phyloP scores from a whole-genome alignment of 2,797 vertebrate genomes.

The Holocentrus rufus region DNA sequence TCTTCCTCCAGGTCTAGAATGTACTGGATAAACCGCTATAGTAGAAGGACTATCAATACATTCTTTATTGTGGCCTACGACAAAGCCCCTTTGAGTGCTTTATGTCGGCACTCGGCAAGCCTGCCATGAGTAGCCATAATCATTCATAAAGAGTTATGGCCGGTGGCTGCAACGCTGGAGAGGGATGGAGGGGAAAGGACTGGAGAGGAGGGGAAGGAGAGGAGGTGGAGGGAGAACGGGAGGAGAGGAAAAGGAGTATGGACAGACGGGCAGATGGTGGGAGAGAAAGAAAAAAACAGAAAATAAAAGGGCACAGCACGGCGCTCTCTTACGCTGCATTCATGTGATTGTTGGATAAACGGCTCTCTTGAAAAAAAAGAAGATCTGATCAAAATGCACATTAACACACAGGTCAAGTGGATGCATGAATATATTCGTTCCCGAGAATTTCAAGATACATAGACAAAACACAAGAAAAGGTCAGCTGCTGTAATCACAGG shows the following conservation, averaged over 20 bases:
- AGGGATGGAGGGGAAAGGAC: constrained; percentile 22
- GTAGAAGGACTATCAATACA: constrained; percentile 53
- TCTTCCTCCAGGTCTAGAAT: background rate
- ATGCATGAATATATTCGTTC: too few species aligned
- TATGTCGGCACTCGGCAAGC: constrained; percentile 55
- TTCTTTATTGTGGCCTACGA: constrained; percentile 61
- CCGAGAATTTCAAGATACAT: too few species aligned
- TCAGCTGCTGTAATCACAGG: too few species aligned
- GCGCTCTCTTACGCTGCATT: too few species aligned
- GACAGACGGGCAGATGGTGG: too few species aligned
- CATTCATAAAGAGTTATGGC: constrained; percentile 69
- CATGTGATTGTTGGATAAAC: too few species aligned
- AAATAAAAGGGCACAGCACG: too few species aligned
- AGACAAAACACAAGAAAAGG: too few species aligned
- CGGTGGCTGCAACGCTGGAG: constrained; percentile 36
- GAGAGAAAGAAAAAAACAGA: too few species aligned
- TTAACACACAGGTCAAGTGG: too few species aligned
- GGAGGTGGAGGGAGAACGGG: background rate
- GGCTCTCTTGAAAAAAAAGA: too few species aligned
- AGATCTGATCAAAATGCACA: too few species aligned
- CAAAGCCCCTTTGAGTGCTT: constrained; percentile 67
- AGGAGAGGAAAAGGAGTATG: constrained; percentile 12
- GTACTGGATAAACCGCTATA: constrained; percentile 50
- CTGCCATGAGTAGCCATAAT: constrained; percentile 69
- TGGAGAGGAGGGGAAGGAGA: constrained; percentile 14